A percentile compares a stretch with the other conserved stretches of the same genome.
These are phyloP conservation scores for Torymus aiolomorphi DNA, from an alignment of 2,888 invertebrate species.

Conservation along the genomic window DNA sequence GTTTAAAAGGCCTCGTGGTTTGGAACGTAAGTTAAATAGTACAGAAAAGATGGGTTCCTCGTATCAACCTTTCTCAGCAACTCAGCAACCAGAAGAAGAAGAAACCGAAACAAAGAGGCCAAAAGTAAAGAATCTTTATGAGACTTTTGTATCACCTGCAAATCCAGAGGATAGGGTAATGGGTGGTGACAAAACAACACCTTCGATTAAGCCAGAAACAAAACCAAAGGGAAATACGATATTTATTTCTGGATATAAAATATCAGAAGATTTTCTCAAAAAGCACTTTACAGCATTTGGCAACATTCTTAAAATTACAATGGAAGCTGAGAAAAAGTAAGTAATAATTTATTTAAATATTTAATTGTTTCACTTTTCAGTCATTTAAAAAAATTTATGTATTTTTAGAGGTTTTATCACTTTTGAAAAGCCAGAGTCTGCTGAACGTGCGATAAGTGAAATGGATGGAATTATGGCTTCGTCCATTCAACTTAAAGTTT, in stretches of 20 bases:
- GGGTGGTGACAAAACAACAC: slow-evolving; percentile 71
- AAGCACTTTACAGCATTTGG: slow-evolving; percentile 86
- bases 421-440: slow-evolving; percentile 91
- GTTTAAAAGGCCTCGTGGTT: slow-evolving; percentile 91
- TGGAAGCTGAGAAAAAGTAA: slow-evolving; percentile 90
- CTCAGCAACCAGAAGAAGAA: slow-evolving; percentile 86
- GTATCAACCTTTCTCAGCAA: slow-evolving; percentile 94
- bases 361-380: slow-evolving; percentile 13
- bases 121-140: slow-evolving; percentile 81
- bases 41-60: slow-evolving; percentile 87
- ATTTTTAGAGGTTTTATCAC: slow-evolving; percentile 85
- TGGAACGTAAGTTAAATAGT: slow-evolving; percentile 86
- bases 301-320: slow-evolving; percentile 86
- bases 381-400: too few species aligned
- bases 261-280: slow-evolving; percentile 87
- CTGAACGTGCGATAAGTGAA: slow-evolving; percentile 89
- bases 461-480: slow-evolving; percentile 86
- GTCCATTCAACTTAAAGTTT: slow-evolving; percentile 86
- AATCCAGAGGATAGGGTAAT: slow-evolving; percentile 80
- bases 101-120: slow-evolving; percentile 79
- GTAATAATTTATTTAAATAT: slow-evolving; percentile 59
- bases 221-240: slow-evolving; percentile 89
- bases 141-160: slow-evolving; percentile 84
- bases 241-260: slow-evolving; percentile 87
- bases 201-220: slow-evolving; percentile 78